Evolutionary conservation across 2,888 invertebrate genomes (phyloP), one percentile per base, ranked within the genome.

Genomic region (Campoletis raptor): DNA sequence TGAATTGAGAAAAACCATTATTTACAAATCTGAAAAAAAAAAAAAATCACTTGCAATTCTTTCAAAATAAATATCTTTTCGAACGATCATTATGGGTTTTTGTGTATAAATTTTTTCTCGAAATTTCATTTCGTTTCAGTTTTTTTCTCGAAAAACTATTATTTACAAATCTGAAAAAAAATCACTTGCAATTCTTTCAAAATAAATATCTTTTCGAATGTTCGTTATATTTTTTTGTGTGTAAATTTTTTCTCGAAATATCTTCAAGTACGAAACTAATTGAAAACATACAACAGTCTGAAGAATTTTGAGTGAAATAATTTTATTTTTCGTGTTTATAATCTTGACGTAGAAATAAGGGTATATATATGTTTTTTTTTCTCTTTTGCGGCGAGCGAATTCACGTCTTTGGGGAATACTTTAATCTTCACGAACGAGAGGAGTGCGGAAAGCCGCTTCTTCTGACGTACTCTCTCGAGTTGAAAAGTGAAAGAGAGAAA

Each of bases 321-420:
- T 73, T 57, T 40, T 54, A 57, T 73, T 37, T 73, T 54, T 54
- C 37, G 37, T 73, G 36, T 74, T 74, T 61, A 42, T 61, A 61
- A 57, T 74, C 21, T 66, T 69, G 18, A 69, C 12, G 36, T 15
- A 30, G 36, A 24, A 78, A 15, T 18, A 67, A 40, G 40, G 24
- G 45, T 42, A 48, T 12, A 21, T 24, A 30, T 30, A 3, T 30
- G 3, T 40, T 24, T 57, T 42, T 7, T 15, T 52, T 52, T 73
- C 24, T 81, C 45, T 66, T 48, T 48, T 42, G 64, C 64, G 80
- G n/a, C 69, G 37, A 37, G 80, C 66, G 83, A 86, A 76, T 86
- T 72, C 48, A 10, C 74, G 83, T 83, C 85, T 74, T 81, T 83
- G 80, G 85, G 85, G 83, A 83, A 86, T 86, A 86, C 85, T 86